These are phyloP conservation scores for Muraenolepis orangiensis DNA, from an alignment of 2,797 vertebrate genomes.

Conservation along the genomic window DNA sequence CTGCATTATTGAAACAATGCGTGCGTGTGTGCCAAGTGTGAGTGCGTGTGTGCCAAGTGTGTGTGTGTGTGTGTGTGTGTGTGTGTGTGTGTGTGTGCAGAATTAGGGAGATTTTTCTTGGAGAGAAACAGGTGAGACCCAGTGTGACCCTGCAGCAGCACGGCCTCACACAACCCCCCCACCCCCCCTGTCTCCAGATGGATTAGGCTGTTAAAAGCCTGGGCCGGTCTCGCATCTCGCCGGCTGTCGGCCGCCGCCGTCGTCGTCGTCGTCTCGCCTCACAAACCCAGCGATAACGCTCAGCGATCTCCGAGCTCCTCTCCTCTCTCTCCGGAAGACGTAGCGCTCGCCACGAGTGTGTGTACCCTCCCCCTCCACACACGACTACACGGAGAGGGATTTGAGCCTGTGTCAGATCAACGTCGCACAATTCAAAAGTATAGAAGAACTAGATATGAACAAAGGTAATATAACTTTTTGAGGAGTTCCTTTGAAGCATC, in stretches of 20 bases:
- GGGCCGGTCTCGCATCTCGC: background rate
- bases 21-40: background rate
- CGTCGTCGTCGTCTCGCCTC: too few species aligned
- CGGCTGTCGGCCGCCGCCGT: background rate
- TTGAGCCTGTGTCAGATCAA: too few species aligned
- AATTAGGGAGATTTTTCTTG: background rate
- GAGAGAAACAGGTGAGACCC: slow-evolving; percentile 32
- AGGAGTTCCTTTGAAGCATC: too few species aligned
- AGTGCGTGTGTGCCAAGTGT: background rate
- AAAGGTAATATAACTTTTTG: too few species aligned
- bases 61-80: background rate
- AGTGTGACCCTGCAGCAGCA: slow-evolving; percentile 11
- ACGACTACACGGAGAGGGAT: too few species aligned
- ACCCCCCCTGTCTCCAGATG: slow-evolving; percentile 7
- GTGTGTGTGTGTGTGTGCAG: background rate
- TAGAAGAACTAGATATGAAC: too few species aligned
- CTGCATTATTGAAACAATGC: slow-evolving; percentile 14
- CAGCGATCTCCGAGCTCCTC: too few species aligned
- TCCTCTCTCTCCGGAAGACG: too few species aligned
- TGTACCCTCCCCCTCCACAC: too few species aligned
- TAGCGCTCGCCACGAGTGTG: too few species aligned
- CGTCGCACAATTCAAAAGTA: too few species aligned
- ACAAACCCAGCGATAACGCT: background rate
- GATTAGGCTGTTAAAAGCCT: background rate
- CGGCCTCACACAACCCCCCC: slow-evolving; percentile 7